These are phyloP conservation scores for Eristalis pertinax DNA, from an alignment of 2,888 invertebrate genomes.

Conservation along the genomic window DNA sequence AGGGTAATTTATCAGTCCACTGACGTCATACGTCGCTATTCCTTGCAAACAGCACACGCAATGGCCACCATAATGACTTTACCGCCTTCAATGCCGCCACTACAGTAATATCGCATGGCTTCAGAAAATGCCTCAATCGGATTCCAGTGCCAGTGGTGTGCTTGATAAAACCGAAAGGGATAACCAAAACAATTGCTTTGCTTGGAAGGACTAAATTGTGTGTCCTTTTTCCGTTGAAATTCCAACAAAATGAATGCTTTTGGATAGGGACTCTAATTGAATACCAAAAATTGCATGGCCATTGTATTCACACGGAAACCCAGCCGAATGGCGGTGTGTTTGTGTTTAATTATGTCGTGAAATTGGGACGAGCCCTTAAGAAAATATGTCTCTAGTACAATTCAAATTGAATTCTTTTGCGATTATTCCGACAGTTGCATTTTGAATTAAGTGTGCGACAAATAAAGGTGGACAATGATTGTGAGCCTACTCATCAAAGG, in stretches of 20 bases:
- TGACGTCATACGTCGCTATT: slow-evolving; percentile 42
- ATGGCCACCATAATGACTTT: slow-evolving; percentile 21
- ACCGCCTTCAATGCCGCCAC: not conserved
- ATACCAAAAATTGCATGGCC: not conserved
- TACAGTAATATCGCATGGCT: not conserved
- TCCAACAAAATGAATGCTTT: not conserved
- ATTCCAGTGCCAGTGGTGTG: not conserved
- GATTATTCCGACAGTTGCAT: not conserved
- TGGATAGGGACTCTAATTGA: not conserved
- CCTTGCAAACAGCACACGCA: slow-evolving; percentile 46
- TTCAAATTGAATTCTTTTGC: not conserved
- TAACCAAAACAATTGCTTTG: not conserved
- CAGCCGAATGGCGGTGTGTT: not conserved
- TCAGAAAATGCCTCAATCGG: not conserved
- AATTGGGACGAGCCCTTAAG: not conserved
- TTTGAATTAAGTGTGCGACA: not conserved
- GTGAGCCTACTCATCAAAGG: not conserved
- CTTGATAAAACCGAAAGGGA: not conserved
- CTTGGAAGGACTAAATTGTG: not conserved
- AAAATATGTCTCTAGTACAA: not conserved
- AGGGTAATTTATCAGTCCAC: slow-evolving; percentile 38
- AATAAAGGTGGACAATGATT: not conserved
- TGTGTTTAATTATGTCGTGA: not conserved
- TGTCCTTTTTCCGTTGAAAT: not conserved
- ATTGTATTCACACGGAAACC: not conserved